A percentile compares a stretch with the other conserved stretches of the same genome.
phyloP scores from a whole-genome alignment of 2,888 invertebrate species.

The Nomada goodeniana region DNA sequence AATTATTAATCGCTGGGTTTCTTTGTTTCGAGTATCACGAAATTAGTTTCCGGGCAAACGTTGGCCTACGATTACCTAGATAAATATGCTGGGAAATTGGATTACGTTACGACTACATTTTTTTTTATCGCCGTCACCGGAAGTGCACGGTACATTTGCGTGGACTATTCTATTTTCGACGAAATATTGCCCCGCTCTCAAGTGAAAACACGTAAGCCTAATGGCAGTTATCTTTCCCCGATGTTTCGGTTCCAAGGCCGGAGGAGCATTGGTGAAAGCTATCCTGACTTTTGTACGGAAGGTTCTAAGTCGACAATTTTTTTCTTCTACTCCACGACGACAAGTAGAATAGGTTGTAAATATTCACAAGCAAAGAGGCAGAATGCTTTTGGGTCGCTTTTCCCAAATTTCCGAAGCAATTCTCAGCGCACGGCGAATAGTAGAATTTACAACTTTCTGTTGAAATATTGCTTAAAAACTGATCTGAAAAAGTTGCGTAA shows the following conservation, averaged over 20 bases:
- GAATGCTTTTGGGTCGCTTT: no score
- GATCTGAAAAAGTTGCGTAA: no score
- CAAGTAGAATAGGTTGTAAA: no score
- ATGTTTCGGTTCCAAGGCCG: not conserved
- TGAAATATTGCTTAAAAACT: no score
- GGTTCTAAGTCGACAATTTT: not conserved
- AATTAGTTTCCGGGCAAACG: not conserved
- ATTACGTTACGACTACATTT: not conserved
- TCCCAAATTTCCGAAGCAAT: no score
- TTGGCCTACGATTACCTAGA: not conserved
- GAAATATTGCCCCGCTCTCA: not conserved
- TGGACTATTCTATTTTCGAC: not conserved
- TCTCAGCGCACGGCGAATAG: no score
- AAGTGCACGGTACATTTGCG: not conserved
- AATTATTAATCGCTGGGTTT: not conserved
- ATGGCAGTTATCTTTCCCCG: slow-evolving; percentile 11
- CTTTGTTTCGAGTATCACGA: not conserved
- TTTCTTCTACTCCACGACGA: no score
- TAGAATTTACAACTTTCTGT: no score
- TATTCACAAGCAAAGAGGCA: no score
- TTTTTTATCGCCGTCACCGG: not conserved
- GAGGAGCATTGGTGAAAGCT: not conserved
- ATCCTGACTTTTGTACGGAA: not conserved
- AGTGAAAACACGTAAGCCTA: slow-evolving; percentile 5
- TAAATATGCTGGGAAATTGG: not conserved